Conservation (phyloP, 2,113 vertebrate genomes). For the Ginglymostoma cirratum region DNA sequence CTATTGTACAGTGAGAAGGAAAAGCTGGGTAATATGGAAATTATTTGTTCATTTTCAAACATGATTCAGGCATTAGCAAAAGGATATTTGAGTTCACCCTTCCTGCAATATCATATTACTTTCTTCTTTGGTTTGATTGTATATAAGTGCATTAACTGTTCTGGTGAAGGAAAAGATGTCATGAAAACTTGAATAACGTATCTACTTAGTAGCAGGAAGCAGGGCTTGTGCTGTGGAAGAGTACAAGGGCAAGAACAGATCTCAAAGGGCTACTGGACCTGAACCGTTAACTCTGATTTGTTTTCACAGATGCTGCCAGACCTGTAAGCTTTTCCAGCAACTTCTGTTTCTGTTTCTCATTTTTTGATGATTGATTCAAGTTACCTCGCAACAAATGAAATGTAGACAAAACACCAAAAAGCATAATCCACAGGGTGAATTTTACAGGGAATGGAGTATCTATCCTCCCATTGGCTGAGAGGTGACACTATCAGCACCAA, state of each 20-base stretch:
- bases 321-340: no score
- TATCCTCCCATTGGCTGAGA: no score
- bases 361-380: background rate
- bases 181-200: background rate
- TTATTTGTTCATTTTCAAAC: background rate
- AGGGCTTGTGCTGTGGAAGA: background rate
- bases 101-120: background rate
- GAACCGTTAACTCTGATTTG: no score
- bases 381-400: background rate
- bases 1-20: background rate
- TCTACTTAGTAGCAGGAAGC: background rate
- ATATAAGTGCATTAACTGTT: background rate
- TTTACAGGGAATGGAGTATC: no score
- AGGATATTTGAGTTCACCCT: background rate
- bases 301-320: no score
- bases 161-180: background rate
- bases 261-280: no score
- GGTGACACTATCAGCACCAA: no score
- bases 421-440: background rate
- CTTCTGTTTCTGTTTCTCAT: background rate
- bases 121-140: background rate
- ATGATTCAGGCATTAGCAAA: background rate
- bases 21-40: background rate
- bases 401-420: background rate
- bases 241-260: background rate